Evolutionary conservation across 2,797 vertebrate genomes (phyloP).

Genomic region (Lagocephalus sceleratus): DNA sequence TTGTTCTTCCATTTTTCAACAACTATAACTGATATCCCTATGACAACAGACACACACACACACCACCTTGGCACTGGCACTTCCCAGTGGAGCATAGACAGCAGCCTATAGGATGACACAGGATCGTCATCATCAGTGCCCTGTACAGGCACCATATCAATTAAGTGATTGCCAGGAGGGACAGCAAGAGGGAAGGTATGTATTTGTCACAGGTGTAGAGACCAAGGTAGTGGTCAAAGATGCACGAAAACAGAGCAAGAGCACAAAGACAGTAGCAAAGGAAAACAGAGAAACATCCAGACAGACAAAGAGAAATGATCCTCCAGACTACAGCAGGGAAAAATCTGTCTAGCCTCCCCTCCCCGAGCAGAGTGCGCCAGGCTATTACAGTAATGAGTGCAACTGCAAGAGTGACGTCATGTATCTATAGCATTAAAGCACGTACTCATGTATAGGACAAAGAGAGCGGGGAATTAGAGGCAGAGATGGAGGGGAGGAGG

Average conservation of each 20-base stretch:
- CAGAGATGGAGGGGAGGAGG: constrained; percentile 9
- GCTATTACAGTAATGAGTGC: constrained; percentile 67
- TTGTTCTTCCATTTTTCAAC: constrained; percentile 66
- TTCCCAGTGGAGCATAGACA: constrained; percentile 66
- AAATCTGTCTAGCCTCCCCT: constrained; percentile 45
- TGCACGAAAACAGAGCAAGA: constrained; percentile 37
- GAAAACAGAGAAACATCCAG: constrained; percentile 9
- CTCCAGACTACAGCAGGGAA: constrained; percentile 41
- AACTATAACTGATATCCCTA: constrained; percentile 60
- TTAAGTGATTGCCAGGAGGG: constrained; percentile 35
- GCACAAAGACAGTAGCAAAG: constrained; percentile 36
- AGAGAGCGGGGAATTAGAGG: constrained; percentile 31
- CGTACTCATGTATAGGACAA: constrained; percentile 60
- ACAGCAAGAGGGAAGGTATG: constrained; percentile 27
- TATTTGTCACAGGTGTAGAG: constrained; percentile 13
- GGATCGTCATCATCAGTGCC: constrained; percentile 53
- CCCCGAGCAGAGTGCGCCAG: constrained; percentile 29
- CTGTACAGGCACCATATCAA: constrained; percentile 45
- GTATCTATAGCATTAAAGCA: constrained; percentile 55
- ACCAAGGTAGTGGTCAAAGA: constrained; percentile 14
- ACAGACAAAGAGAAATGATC: constrained; percentile 60
- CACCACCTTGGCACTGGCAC: constrained; percentile 54
- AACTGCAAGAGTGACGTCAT: constrained; percentile 60
- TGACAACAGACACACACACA: constrained; percentile 37
- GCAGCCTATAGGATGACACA: constrained; percentile 36